Evolutionary conservation across 2,888 invertebrate genomes (phyloP).

Genomic region (Deilephila porcellus): DNA sequence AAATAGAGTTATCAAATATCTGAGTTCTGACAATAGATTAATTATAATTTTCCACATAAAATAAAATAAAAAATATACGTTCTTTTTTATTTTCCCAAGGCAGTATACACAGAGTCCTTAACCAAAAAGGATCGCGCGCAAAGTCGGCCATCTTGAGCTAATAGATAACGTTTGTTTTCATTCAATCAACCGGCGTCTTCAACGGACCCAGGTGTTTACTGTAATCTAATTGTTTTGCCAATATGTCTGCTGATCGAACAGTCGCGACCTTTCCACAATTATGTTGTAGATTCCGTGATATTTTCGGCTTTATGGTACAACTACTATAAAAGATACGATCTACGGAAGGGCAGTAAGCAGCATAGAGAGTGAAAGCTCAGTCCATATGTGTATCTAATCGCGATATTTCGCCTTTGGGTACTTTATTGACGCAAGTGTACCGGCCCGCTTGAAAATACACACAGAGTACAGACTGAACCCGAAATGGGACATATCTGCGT

Average conservation of each 20-base stretch:
- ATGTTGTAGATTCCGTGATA: background rate
- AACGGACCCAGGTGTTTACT: slow-evolving; percentile 38
- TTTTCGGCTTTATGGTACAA: background rate
- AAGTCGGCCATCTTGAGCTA: slow-evolving; percentile 30
- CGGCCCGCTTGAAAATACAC: no score
- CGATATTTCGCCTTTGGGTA: no score
- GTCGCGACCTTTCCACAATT: background rate
- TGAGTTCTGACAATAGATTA: background rate
- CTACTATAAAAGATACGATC: background rate
- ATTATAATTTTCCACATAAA: background rate
- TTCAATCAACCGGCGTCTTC: slow-evolving; percentile 39
- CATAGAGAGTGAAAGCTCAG: no score
- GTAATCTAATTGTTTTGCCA: slow-evolving; percentile 29
- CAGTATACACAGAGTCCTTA: slow-evolving; percentile 31
- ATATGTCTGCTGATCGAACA: slow-evolving; percentile 20
- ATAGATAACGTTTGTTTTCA: slow-evolving; percentile 40
- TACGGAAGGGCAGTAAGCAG: no score
- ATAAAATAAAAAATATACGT: background rate
- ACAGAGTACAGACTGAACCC: no score
- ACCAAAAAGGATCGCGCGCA: slow-evolving; percentile 30
- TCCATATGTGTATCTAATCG: no score
- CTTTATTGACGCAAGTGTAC: no score
- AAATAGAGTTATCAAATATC: no score
- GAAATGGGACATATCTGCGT: no score
- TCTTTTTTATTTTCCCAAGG: background rate